Base-by-base conservation (phyloP, 1,140 invertebrate species). In the Bombus waltoni region DNA sequence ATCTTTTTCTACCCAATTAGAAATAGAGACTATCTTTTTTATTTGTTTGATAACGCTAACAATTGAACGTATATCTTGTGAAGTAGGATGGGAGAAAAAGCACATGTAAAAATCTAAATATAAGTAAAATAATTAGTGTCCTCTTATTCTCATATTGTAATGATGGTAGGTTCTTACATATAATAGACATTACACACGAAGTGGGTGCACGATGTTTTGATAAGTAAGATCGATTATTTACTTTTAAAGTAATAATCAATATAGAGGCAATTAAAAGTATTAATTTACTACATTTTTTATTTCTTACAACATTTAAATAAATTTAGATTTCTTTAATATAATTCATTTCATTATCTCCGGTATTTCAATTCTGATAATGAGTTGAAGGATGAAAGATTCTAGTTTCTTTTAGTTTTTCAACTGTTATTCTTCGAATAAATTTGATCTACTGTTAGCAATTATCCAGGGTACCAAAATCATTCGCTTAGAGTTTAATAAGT, bases 391-490 rank as follows among this genome's bases (percentile, higher is more conserved):
- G n/a, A 73, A 38, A 3, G 25, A 70, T 40, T 8, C 32, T 6
- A 66, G 13, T 85, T 53, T 53, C 6, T 18, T 53, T 53, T 18
- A 53, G 18, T 53, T 35, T 35, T 75, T 73, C 53, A 85, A 79
- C 13, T 15, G 40, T 11, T 57, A 35, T 35, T 77, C 76, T 82
- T n/a, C 18, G 59, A 79, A 70, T 82, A 25, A 88, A 88, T 81
- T 88, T 53, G 57, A 71, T 2, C 42, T 88, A 65, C 72, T 70
- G 18, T 88, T 87, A 91, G 85, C 73, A 89, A 88, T 92, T 87
- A 66, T 89, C 85, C 89, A 92, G 88, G 85, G 88, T 92, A 93
- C 42, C 84, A 90, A 92, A 90, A 89, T 88, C 71, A 87, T 83
- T 91, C 76, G 86, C 70, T 85, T 88, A 84, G 73, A 74, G 53